Base-by-base conservation (phyloP, 2,113 vertebrate genomes). In the Apaloderma vittatum region DNA sequence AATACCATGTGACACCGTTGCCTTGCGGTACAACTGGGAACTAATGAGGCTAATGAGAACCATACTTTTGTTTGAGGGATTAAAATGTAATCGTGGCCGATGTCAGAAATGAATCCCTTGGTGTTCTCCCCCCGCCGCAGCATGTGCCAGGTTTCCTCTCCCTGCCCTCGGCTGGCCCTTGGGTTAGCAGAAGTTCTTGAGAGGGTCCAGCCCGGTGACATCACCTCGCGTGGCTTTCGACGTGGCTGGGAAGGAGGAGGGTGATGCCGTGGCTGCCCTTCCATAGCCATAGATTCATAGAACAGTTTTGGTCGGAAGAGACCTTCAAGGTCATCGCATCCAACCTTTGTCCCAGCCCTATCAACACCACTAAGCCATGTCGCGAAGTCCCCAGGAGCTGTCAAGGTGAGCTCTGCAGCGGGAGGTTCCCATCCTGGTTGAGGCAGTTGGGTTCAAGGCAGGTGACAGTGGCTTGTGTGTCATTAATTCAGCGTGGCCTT, bases 1-100 rank as follows among this genome's bases (percentile, higher is more conserved):
- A 93, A 88, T 97, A 49, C 97, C 97, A 96, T 95, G 95, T 97
- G 97, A 96, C 94, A 79, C 86, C 7, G 17, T 45, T 88, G 94
- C 91, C 86, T 95, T 16, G 91, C 94, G 51, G 68, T 82, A 57
- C 94, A 86, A 86, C 93, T 94, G 93, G 95, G 88, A 66, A 68
- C 96, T 96, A 72, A 94, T 86, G 91, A 72, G 54, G 77, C 78
- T 96, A 87, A 95, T 79, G 86, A 90, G 91, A 96, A 96, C 78
- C 96, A 92, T 18, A 26, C 73, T 79, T 76, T 63, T 66, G 78
- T 22, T 70, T 48, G 55, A 32, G 94, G 81, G 90, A 90, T 95
- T 71, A 22, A 43, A 77, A 72, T 45, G 37, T 80, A 54, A 59
- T 68, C 48, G 24, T 23, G 79, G 65, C 80, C 96, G 72, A 73